Base-by-base conservation (phyloP, 2,797 vertebrate genomes). In the Coranthus polyacanthus region DNA sequence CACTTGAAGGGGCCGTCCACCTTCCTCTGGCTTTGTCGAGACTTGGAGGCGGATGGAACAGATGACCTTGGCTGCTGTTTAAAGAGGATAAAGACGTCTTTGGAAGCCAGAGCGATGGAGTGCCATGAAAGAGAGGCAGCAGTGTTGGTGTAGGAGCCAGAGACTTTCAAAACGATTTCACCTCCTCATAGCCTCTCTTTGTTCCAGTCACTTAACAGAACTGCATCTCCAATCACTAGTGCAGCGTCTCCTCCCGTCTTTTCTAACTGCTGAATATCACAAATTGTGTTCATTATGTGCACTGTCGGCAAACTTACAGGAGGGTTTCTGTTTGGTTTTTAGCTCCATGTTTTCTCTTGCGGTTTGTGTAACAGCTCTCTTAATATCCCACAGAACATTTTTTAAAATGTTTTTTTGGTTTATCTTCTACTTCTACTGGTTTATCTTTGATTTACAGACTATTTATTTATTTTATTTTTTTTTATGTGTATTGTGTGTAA, bases 11-110 rank as follows among this genome's bases (percentile, higher is more conserved):
- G 52, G 44, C 65, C 46, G 8, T 60, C 46, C 50, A 58, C 43
- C 46, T 45, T 63, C 43, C 63, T 67, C 54, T 44, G n/a, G 65
- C 73, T 68, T 10, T 44, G 47, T 51, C 15, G 38, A 52, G 59
- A 39, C 69, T 56, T 21, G 52, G 60, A 59, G 49, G 46, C 37
- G 57, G 64, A 52, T 20, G 37, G 53, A 50, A 26, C 47, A 39
- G 37, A 46, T 54, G 73, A 81, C 79, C 83, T 74, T 87, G 74
- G 78, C 57, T 73, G 57, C 57, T 36, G 71, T 76, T 71, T 72
- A 32, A 77, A 70, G 67, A 63, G 69, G 58, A 65, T 68, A 34
- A 73, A 81, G 61, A 72, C 13, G 43, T 62, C 26, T 73, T 58
- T 58, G 53, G 55, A 56, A 75, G 56, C 52, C 11, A 24, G 62